Conservation (phyloP, 2,888 invertebrate species). For the Flexamia atlantica region DNA sequence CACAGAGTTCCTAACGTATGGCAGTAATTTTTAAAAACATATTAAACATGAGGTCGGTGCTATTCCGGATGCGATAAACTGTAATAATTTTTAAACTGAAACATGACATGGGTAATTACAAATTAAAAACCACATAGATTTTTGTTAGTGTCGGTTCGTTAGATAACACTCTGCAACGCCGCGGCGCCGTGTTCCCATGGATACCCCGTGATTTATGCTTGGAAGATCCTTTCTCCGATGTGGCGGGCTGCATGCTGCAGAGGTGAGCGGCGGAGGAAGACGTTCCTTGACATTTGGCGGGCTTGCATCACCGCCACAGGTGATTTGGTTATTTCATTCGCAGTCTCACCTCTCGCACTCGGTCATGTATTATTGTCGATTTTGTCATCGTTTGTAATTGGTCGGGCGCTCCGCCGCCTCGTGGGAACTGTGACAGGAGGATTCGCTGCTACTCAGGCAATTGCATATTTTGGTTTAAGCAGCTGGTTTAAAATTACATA, state of each 20-base stretch:
- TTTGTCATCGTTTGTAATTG: slow-evolving; percentile 26
- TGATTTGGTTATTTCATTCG: slow-evolving; percentile 40
- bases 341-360: neutral
- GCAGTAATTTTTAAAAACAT: no score
- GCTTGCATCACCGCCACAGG: neutral
- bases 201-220: neutral
- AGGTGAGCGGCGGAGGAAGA: neutral
- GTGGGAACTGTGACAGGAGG: no score
- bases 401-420: neutral
- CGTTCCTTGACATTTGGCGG: neutral
- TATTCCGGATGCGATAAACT: no score
- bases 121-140: no score
- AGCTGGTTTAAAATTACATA: no score
- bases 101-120: no score
- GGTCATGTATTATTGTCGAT: neutral
- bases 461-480: no score
- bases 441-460: no score
- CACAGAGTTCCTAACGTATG: no score
- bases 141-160: no score
- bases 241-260: neutral
- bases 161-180: neutral
- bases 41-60: no score
- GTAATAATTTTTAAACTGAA: no score
- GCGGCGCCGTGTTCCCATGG: neutral
- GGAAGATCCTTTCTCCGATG: slow-evolving; percentile 19